Conservation (phyloP, 2,113 vertebrate genomes). For the Lanius ludovicianus region DNA sequence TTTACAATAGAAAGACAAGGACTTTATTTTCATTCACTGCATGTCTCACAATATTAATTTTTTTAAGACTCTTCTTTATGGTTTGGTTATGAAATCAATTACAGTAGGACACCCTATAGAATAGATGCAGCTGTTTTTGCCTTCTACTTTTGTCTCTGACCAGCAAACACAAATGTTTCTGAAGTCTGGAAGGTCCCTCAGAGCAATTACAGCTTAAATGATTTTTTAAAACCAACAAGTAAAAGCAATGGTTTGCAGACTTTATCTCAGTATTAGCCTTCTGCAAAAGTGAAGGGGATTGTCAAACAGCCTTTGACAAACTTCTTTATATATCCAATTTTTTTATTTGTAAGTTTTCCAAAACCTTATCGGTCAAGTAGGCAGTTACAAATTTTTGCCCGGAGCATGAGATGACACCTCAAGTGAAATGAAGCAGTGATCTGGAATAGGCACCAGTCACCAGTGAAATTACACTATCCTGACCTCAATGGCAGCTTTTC, state of each 20-base stretch:
- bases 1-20: neutral
- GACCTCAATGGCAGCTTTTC: slow-evolving; percentile 65
- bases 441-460: slow-evolving; percentile 67
- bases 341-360: neutral
- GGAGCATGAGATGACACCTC: neutral
- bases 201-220: neutral
- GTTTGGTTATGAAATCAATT: neutral
- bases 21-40: neutral
- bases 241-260: neutral
- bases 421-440: slow-evolving; percentile 59
- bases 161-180: neutral
- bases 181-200: neutral
- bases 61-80: neutral
- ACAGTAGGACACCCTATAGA: neutral
- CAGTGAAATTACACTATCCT: slow-evolving; percentile 76
- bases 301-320: neutral
- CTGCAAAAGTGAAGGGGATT: neutral
- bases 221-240: neutral
- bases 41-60: neutral
- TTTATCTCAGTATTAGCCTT: neutral
- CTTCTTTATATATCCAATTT: neutral
- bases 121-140: neutral
- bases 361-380: slow-evolving; percentile 69
- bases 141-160: neutral
- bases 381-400: neutral